Evolutionary conservation across 2,113 vertebrate species (phyloP).

Genomic region (Cheirogaleus medius): DNA sequence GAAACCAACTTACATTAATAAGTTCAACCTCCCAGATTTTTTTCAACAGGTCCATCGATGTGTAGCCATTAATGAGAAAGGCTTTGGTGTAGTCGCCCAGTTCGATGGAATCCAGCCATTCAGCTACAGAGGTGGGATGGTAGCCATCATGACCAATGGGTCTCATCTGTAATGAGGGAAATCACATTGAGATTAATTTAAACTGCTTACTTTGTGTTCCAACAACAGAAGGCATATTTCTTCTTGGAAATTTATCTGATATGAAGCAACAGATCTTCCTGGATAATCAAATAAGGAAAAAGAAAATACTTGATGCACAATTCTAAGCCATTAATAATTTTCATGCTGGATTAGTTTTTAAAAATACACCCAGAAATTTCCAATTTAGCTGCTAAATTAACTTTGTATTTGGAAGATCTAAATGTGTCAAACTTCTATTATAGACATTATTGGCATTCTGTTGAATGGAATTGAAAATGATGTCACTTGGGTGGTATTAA

Average conservation of each 20-base stretch:
- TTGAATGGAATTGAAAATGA: slow-evolving; percentile 48
- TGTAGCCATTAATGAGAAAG: slow-evolving; percentile 98
- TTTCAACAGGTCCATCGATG: slow-evolving; percentile 98
- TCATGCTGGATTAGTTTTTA: slow-evolving; percentile 67
- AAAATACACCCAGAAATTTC: slow-evolving; percentile 70
- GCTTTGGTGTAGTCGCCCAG: slow-evolving; percentile 98
- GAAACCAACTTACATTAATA: slow-evolving; percentile 93
- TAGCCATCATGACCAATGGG: slow-evolving; percentile 95
- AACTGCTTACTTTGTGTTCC: slow-evolving; percentile 27
- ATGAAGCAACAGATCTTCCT: slow-evolving; percentile 51
- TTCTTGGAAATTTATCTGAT: slow-evolving; percentile 23
- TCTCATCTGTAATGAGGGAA: slow-evolving; percentile 90
- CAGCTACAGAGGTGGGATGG: slow-evolving; percentile 96
- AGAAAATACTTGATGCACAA: slow-evolving; percentile 42
- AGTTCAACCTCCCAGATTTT: slow-evolving; percentile 99
- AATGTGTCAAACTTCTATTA: slow-evolving; percentile 49
- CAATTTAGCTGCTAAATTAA: slow-evolving; percentile 64
- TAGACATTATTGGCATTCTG: slow-evolving; percentile 3
- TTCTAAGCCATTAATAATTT: slow-evolving; percentile 71
- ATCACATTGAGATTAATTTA: slow-evolving; percentile 30
- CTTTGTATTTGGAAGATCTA: slow-evolving; percentile 58
- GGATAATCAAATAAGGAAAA: slow-evolving; percentile 46
- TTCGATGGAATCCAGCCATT: slow-evolving; percentile 98
- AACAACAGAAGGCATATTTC: not conserved
- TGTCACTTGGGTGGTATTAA: slow-evolving; percentile 31